Conservation (phyloP, 1,140 invertebrate genomes). For the Helicoverpa zea region DNA sequence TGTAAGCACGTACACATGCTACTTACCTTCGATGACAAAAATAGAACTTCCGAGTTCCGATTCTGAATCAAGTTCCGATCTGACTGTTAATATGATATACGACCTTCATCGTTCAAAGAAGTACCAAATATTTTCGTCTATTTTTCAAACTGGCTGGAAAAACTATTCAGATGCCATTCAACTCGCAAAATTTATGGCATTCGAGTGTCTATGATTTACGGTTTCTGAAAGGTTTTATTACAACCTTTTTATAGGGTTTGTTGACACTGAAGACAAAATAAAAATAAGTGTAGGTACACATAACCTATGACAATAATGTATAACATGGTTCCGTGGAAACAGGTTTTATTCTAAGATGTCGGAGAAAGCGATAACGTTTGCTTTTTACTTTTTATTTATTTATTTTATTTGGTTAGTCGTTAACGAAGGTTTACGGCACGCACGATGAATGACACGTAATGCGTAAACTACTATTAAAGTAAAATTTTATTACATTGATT, state of each 20-base stretch:
- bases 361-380: constrained; percentile 58
- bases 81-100: constrained; percentile 1
- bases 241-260: not conserved
- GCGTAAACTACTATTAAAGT: not conserved
- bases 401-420: constrained; percentile 36
- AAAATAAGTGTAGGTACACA: constrained; percentile 20
- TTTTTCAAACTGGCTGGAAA: constrained; percentile 15
- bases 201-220: constrained; percentile 27
- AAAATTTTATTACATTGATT: not conserved
- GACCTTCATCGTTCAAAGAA: constrained; percentile 9
- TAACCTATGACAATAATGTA: constrained; percentile 38
- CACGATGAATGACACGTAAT: not conserved
- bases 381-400: constrained; percentile 61
- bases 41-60: constrained; percentile 29
- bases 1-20: not conserved
- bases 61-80: constrained; percentile 23
- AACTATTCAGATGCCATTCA: constrained; percentile 6
- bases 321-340: constrained; percentile 35
- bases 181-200: constrained; percentile 11
- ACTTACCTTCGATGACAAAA: constrained; percentile 28
- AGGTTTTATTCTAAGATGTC: constrained; percentile 46
- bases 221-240: not conserved
- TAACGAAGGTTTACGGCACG: not conserved
- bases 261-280: not conserved
- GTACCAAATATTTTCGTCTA: not conserved